Evolutionary conservation across 2,113 vertebrate genomes (phyloP), one percentile per base, ranked within the genome.

Genomic region (Mustela lutreola): DNA sequence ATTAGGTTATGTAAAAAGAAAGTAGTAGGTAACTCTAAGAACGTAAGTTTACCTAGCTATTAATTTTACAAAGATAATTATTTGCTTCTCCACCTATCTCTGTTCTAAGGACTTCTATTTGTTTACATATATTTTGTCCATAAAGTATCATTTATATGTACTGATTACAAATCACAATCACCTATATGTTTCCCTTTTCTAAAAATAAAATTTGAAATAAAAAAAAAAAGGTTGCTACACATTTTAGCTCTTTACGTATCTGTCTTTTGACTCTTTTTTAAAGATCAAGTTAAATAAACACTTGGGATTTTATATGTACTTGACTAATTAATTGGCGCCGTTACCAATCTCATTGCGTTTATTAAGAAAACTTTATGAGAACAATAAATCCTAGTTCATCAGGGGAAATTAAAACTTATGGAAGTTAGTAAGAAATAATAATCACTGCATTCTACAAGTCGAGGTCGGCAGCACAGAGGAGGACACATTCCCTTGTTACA

Each of bases 321-420:
- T 97, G 75, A 95, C 94, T 98, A 97, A 98, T 98, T 97, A 98
- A 98, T 97, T 98, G 80, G 95, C 28, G 22, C 88, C 97, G 81
- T 97, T 93, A 93, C 81, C 89, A 96, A 96, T 94, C 63, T 96
- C 39, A 48, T 18, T 96, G n/a, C 65, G 89, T 96, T 97, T 98
- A 97, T 97, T 98, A 96, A 95, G 84, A 97, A 98, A 97, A 97
- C 36, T 96, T 97, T 96, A 96, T 97, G 93, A 98, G 92, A 91
- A 97, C 94, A 98, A 97, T 93, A 98, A 97, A 97, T 96, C 88
- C 97, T 70, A 58, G 31, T 89, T 94, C 88, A 97, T 96, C 98
- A 97, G 65, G 97, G 97, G 92, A 98, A 98, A 98, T 98, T 97
- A 97, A 98, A 98, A 91, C 73, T 93, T 97, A 91, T 42, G 16